A percentile compares a stretch with the other conserved stretches of the same genome.
Conservation (phyloP, 2,113 vertebrate genomes). For the Anas platyrhynchos region DNA sequence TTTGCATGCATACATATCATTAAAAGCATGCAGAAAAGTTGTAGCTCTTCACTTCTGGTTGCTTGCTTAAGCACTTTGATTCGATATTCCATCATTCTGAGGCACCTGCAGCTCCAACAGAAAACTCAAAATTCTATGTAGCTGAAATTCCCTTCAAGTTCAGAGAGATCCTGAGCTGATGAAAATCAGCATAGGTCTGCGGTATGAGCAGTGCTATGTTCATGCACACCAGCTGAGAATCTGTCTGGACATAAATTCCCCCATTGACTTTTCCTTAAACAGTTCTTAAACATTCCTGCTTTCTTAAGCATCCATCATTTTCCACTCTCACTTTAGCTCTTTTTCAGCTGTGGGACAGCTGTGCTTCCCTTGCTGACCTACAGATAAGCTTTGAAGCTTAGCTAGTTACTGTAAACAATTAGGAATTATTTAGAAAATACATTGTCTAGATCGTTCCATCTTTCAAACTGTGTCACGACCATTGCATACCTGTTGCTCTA, state of each 20-base stretch:
- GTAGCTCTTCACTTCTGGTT: not conserved
- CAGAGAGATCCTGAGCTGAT: not conserved
- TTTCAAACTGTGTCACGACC: not conserved
- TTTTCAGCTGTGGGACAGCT: not conserved
- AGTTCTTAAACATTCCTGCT: not conserved
- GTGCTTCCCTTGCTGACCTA: not conserved
- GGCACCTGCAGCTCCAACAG: not conserved
- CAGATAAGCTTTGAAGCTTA: not conserved
- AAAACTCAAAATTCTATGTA: not conserved
- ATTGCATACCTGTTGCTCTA: not conserved
- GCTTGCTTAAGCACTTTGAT: not conserved
- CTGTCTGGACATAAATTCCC: not conserved
- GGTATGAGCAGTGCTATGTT: not conserved
- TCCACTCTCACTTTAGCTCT: not conserved
- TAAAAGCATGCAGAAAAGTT: not conserved
- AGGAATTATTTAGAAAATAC: not conserved
- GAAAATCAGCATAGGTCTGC: not conserved
- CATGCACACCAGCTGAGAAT: slow-evolving; percentile 22
- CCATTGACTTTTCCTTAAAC: not conserved
- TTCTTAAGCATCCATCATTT: not conserved
- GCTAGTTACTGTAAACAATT: not conserved
- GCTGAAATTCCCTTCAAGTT: not conserved
- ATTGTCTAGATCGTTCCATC: not conserved
- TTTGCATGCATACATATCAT: not conserved
- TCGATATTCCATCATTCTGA: not conserved